Base-by-base conservation (phyloP, 2,888 invertebrate species). In the Calliopum simillimum region DNA sequence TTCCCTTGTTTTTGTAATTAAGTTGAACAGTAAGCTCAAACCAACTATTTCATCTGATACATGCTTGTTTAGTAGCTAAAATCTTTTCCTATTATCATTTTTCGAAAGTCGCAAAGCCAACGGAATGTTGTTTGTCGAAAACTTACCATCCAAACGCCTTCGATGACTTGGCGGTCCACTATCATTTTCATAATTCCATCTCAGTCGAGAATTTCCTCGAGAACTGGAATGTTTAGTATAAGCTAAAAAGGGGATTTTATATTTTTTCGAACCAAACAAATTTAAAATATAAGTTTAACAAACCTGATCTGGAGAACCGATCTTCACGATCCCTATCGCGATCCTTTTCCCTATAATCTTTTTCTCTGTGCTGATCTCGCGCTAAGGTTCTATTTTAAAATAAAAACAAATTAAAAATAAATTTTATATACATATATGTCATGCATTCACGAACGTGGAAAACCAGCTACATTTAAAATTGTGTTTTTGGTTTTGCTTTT, bases 181-280 rank as follows among this genome's bases (percentile, higher is more conserved):
- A 75, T 86, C 86, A 72, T 85, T 81, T 68, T 86, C 86, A 76
- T 86, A 86, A 78, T 83, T 85, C 86, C 86, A 86, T 77, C 85
- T 84, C 81, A 84, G 80, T 78, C 86, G 82, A 76, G 86, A 85
- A 80, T 81, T 86, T 76, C 87, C 87, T 80, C 89, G 87, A 84
- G 91, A 90, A 89, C 90, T 91, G 92, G 92, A 92, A 92, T 92
- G 92, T 91, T 92, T 92, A 81, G 90, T 90, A 83, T 91, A 91
- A 85, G 90, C 90, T 89, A 71, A 63, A 33, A 59, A 23, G 25
- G 5, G n/a, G 13, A 25, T 25, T 12, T 47, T 16, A 23, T 8
- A 23, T n/a, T n/a, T n/a, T n/a, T n/a, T n/a, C n/a, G n/a, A 55
- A 33, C 8, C 8, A 46, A 46, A 23, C 0, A n/a, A 0, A 16